These are phyloP conservation scores for Trachops cirrhosus DNA, from an alignment of 2,797 vertebrate genomes.

Conservation along the genomic window DNA sequence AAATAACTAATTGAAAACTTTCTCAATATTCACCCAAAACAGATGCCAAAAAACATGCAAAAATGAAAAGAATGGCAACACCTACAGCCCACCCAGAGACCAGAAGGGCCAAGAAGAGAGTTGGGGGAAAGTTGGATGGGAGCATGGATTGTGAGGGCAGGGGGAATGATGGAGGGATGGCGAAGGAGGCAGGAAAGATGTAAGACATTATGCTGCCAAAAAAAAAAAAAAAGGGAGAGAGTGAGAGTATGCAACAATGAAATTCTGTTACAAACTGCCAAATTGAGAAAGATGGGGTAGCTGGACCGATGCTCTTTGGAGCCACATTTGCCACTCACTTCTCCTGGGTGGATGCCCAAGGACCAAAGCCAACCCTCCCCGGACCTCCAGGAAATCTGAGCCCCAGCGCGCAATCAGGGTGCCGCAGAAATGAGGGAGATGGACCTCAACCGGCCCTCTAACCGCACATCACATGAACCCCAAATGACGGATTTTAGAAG, in stretches of 20 bases:
- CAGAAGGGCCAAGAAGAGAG: background rate
- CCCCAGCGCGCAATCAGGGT: background rate
- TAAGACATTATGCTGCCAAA: background rate
- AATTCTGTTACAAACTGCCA: background rate
- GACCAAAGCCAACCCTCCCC: background rate
- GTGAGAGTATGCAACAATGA: background rate
- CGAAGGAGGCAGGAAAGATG: no score
- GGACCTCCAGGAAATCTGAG: constrained; percentile 40
- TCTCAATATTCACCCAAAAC: constrained; percentile 21
- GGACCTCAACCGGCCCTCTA: background rate
- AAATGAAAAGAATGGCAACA: background rate
- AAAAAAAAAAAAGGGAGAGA: background rate
- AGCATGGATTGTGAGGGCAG: accelerated
- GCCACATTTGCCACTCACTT: constrained; percentile 2
- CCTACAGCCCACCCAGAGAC: background rate
- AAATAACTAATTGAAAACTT: background rate
- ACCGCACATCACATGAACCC: background rate
- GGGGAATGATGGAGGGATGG: background rate
- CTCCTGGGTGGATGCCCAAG: background rate
- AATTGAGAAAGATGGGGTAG: background rate
- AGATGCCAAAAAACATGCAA: constrained; percentile 26
- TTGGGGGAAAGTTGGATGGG: background rate
- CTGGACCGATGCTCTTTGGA: background rate
- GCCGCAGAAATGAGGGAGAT: background rate
- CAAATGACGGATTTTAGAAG: background rate